phyloP scores from a whole-genome alignment of 2,113 vertebrate genomes.

The Jacana jacana region DNA sequence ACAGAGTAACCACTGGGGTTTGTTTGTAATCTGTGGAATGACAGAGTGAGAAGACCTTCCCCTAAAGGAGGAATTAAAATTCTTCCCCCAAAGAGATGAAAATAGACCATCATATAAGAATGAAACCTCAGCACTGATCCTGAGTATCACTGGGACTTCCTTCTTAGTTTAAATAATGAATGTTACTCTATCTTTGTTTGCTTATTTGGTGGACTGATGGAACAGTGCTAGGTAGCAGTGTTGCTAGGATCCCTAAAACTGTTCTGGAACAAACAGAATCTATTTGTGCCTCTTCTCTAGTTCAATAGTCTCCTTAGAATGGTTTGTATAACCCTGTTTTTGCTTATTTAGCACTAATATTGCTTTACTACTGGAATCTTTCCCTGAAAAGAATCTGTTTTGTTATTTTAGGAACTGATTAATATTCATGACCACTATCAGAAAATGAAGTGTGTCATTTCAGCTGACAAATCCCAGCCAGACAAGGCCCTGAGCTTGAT shows the following conservation, averaged over 20 bases:
- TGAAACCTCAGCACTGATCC: neutral
- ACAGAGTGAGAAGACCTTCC: neutral
- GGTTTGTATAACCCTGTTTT: neutral
- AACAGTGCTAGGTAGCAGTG: neutral
- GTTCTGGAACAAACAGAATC: neutral
- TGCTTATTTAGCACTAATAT: neutral
- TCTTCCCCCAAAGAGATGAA: neutral
- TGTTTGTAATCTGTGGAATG: neutral
- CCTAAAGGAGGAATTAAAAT: neutral
- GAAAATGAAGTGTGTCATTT: conserved; percentile 82
- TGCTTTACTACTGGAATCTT: neutral
- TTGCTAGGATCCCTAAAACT: neutral
- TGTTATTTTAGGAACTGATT: conserved; percentile 82
- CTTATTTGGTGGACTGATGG: neutral
- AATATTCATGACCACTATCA: conserved; percentile 90
- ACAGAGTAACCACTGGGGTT: neutral
- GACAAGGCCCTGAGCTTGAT: conserved; percentile 78
- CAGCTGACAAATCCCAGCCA: conserved; percentile 57
- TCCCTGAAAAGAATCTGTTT: neutral
- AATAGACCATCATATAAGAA: neutral
- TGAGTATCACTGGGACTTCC: neutral
- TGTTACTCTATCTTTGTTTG: neutral
- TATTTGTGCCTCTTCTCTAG: neutral
- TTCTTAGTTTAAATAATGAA: neutral
- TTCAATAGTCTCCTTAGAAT: neutral